Evolutionary conservation across 1,140 invertebrate species (phyloP).

Genomic region (Phenacoccus solenopsis): DNA sequence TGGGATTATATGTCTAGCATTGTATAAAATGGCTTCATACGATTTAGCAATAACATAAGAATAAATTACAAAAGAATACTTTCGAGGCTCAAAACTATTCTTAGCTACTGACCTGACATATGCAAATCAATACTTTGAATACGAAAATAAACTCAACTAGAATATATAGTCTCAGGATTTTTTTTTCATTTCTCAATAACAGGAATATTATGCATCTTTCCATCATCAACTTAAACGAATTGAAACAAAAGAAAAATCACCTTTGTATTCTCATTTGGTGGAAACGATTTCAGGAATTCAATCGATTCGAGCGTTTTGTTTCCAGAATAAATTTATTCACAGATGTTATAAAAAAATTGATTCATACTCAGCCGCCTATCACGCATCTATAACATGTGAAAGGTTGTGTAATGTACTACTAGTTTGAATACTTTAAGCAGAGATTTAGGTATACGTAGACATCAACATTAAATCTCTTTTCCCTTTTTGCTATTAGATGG

Average conservation of each 20-base stretch:
- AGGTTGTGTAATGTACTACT: constrained; percentile 30
- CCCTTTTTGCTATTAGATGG: not conserved
- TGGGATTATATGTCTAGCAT: too few relatives aligned
- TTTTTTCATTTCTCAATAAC: not conserved
- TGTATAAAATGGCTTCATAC: too few relatives aligned
- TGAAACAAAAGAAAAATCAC: constrained; percentile 91
- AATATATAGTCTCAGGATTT: too few relatives aligned
- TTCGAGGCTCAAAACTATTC: too few relatives aligned
- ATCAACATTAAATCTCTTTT: not conserved
- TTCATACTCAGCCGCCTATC: constrained; percentile 76
- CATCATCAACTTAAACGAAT: constrained; percentile 85
- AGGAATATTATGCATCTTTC: constrained; percentile 94
- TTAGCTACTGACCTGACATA: too few relatives aligned
- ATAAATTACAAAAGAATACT: too few relatives aligned
- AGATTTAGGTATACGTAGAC: not conserved
- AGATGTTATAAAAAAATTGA: constrained; percentile 41
- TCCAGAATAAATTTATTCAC: not conserved
- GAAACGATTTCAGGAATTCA: constrained; percentile 46
- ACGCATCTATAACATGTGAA: constrained; percentile 78
- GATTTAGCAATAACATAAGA: too few relatives aligned
- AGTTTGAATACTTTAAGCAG: too few relatives aligned
- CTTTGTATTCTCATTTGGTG: constrained; percentile 96
- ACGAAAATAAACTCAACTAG: too few relatives aligned
- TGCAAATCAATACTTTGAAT: too few relatives aligned
- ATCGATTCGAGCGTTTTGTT: not conserved